phyloP scores from a whole-genome alignment of 2,888 invertebrate species.

The Rotaria socialis region DNA sequence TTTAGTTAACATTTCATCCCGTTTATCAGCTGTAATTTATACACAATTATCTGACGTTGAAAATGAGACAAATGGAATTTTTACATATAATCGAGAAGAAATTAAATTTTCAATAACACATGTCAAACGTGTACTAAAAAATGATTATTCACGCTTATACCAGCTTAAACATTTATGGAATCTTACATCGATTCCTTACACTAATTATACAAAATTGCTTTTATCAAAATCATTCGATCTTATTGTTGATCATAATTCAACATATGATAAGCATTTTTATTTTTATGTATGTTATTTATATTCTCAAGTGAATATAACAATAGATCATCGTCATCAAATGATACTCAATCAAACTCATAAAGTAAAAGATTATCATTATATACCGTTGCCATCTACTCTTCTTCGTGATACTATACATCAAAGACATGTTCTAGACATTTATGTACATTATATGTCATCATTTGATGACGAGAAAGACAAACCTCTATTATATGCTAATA shows the following conservation, averaged over 20 bases:
- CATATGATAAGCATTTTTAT: background rate
- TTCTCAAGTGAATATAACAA: background rate
- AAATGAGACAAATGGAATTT: background rate
- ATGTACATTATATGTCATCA: background rate
- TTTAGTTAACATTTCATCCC: background rate
- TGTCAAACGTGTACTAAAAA: background rate
- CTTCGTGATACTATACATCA: background rate
- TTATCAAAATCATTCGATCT: background rate
- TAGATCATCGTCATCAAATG: background rate
- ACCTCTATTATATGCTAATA: background rate
- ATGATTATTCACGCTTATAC: background rate
- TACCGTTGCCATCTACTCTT: background rate
- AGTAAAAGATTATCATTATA: background rate
- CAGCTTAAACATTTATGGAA: background rate
- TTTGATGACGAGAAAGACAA: background rate
- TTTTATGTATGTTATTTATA: background rate
- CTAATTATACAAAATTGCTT: background rate
- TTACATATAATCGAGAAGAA: background rate
- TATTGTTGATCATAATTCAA: background rate
- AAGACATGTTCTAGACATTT: background rate
- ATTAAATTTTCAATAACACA: background rate
- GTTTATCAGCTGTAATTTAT: background rate
- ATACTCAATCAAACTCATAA: background rate
- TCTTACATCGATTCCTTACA: background rate
- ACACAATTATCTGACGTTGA: conserved; percentile 11